Conservation (phyloP, 2,797 vertebrate species). For the Champsocephalus gunnari region DNA sequence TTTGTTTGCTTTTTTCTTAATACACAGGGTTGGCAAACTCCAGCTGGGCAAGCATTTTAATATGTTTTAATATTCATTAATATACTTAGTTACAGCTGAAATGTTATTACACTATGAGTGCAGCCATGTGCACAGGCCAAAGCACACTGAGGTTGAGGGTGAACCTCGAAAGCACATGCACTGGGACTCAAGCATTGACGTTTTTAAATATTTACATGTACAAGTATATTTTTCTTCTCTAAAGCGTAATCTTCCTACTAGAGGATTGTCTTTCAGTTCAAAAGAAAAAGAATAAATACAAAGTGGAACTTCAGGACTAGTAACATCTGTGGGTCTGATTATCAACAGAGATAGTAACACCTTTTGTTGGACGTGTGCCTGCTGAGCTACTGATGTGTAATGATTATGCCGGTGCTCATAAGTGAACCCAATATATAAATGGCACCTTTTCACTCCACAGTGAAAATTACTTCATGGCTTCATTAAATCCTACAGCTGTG, state of each 20-base stretch:
- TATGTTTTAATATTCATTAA: not conserved
- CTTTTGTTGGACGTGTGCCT: not conserved
- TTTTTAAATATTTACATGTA: conserved; percentile 2
- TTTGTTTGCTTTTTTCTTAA: conserved; percentile 12
- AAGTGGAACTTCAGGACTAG: too few relatives aligned
- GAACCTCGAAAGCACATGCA: not conserved
- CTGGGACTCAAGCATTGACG: not conserved
- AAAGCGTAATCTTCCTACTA: too few relatives aligned
- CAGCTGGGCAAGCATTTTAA: not conserved
- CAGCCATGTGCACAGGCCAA: not conserved
- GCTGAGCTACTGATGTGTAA: not conserved
- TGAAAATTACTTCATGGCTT: not conserved
- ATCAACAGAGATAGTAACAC: too few relatives aligned
- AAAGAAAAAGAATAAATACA: not conserved
- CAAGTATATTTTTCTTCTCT: too few relatives aligned
- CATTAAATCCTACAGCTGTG: not conserved
- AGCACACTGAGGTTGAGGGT: not conserved
- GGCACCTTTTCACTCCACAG: conserved; percentile 2
- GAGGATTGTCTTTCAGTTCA: not conserved
- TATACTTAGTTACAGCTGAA: not conserved
- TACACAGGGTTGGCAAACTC: conserved; percentile 4
- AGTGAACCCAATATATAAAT: conserved; percentile 5
- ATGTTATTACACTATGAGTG: not conserved
- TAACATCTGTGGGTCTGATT: not conserved
- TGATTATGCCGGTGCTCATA: conserved; percentile 9